A percentile compares a stretch with the other conserved stretches of the same genome.
Conservation (phyloP, 1,140 invertebrate genomes). For the Drosophila ironensis region DNA sequence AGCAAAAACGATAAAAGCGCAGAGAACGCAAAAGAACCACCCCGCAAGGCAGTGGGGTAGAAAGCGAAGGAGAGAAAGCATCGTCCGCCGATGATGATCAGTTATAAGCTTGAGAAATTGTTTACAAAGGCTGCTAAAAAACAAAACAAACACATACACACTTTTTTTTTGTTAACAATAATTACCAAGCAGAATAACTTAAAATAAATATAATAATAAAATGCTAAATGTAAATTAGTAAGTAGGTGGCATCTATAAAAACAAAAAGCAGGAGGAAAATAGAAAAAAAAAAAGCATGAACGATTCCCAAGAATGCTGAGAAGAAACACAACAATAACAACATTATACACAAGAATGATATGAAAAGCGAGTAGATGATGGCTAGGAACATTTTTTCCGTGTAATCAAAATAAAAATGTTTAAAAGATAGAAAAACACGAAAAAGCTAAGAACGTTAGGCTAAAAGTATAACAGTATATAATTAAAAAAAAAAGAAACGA, state of each 20-base stretch:
- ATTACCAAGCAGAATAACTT: slow-evolving; percentile 62
- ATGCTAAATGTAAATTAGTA: slow-evolving; percentile 66
- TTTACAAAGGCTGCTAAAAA: slow-evolving; percentile 75
- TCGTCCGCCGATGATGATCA: background rate
- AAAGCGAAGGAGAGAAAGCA: background rate
- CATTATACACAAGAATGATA: too few relatives aligned
- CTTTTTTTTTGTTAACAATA: slow-evolving; percentile 75
- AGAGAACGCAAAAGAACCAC: too few relatives aligned
- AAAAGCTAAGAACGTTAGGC: slow-evolving; percentile 23
- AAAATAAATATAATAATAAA: slow-evolving; percentile 56
- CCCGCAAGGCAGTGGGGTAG: background rate
- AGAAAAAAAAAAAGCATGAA: slow-evolving; percentile 22
- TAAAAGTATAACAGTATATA: background rate
- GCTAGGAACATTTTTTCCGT: slow-evolving; percentile 41
- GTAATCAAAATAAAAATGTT: slow-evolving; percentile 29
- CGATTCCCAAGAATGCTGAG: slow-evolving; percentile 25
- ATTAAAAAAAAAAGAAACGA: too few relatives aligned
- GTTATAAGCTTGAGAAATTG: slow-evolving; percentile 34
- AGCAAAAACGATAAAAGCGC: too few relatives aligned
- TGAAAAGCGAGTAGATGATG: background rate
- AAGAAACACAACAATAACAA: too few relatives aligned
- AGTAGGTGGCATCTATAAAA: slow-evolving; percentile 48
- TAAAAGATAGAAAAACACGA: background rate
- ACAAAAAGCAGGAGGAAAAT: slow-evolving; percentile 8
- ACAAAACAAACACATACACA: slow-evolving; percentile 48